These are phyloP conservation scores for Procambarus virginalis DNA, from an alignment of 1,140 invertebrate genomes.

Conservation along the genomic window DNA sequence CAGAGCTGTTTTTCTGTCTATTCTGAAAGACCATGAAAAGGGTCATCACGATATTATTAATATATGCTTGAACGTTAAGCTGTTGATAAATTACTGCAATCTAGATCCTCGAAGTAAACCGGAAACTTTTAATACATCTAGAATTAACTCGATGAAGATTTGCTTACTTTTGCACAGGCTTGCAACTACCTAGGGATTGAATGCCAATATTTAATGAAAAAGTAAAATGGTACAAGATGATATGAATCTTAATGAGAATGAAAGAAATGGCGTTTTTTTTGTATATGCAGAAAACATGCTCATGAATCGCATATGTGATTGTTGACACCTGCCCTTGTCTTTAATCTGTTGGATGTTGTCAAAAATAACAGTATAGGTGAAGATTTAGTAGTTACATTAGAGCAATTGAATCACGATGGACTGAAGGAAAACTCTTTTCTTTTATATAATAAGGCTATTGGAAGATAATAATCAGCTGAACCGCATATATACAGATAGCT, in stretches of 20 bases:
- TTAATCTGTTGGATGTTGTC: not conserved
- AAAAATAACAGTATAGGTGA: not conserved
- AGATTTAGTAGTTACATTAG: not conserved
- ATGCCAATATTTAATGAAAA: conserved; percentile 20
- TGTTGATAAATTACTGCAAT: not conserved
- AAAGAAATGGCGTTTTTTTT: conserved; percentile 32
- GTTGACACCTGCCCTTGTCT: conserved; percentile 18
- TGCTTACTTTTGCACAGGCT: conserved; percentile 6
- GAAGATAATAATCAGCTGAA: conserved; percentile 19
- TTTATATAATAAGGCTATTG: conserved; percentile 32
- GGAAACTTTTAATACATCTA: not conserved
- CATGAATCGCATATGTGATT: conserved; percentile 36
- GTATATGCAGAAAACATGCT: conserved; percentile 41
- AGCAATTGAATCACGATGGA: not conserved
- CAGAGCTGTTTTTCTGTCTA: not conserved
- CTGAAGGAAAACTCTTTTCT: conserved; percentile 44
- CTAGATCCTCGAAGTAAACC: not conserved
- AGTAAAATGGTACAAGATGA: conserved; percentile 11
- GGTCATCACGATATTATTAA: not conserved
- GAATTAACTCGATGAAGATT: not conserved
- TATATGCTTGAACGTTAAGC: not conserved
- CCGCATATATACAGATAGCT: conserved; percentile 41
- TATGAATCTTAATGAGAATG: not conserved
- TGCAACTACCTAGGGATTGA: conserved; percentile 3
- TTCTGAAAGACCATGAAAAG: conserved; percentile 1